These are phyloP conservation scores for Styela plicata DNA, from an alignment of 23 tunicate species.

Conservation along the genomic window DNA sequence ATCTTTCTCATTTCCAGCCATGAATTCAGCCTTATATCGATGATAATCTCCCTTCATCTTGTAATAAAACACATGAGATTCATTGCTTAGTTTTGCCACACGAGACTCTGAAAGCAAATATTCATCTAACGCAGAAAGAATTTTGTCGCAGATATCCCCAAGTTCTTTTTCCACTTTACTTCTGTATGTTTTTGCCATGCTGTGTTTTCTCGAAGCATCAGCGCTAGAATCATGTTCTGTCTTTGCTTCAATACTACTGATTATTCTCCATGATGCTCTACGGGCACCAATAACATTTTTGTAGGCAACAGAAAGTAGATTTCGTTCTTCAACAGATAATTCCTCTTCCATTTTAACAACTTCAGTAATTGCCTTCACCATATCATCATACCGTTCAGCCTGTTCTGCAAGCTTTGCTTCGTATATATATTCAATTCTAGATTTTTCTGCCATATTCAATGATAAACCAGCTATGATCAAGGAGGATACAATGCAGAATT, in stretches of 20 bases:
- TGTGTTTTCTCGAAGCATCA: not conserved
- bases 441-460: too few relatives aligned
- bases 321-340: conserved; percentile 25
- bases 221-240: conserved; percentile 12
- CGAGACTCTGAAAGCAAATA: not conserved
- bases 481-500: too few relatives aligned
- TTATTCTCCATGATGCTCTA: conserved; percentile 21
- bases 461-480: too few relatives aligned
- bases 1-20: not conserved
- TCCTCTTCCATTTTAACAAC: conserved; percentile 15
- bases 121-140: too few relatives aligned
- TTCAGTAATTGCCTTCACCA: conserved; percentile 26
- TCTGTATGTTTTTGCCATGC: conserved; percentile 1
- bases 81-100: not conserved
- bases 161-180: conserved; percentile 24
- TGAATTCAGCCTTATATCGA: conserved; percentile 14
- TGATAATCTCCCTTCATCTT: conserved; percentile 27
- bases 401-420: conserved; percentile 24
- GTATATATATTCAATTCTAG: conserved; percentile 2
- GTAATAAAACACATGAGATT: conserved; percentile 17
- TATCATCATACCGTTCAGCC: conserved; percentile 39
- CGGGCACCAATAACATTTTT: too few relatives aligned
- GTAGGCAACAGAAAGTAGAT: conserved; percentile 41
- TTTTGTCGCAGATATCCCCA: conserved; percentile 29
- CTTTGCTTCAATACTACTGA: conserved; percentile 15